These are phyloP conservation scores for Pseudeuparius sepicola DNA, from an alignment of 2,888 invertebrate genomes.

Conservation along the genomic window DNA sequence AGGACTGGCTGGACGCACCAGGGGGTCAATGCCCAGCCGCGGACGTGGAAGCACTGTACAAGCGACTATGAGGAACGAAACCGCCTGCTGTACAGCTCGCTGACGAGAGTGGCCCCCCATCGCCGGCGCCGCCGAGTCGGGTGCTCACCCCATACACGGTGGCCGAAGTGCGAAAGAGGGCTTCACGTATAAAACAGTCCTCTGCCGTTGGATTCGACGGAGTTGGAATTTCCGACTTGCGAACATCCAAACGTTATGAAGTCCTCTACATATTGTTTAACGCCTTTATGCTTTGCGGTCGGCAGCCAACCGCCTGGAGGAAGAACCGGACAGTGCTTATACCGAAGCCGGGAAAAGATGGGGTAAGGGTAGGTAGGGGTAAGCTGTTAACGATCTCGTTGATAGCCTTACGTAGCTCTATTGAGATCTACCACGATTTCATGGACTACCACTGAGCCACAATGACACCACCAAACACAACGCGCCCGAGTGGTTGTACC, in stretches of 20 bases:
- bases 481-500: too few species aligned
- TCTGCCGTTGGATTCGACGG: conserved; percentile 27
- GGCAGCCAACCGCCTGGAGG: conserved; percentile 28
- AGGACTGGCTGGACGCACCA: conserved; percentile 19
- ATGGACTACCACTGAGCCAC: too few species aligned
- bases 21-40: too few species aligned
- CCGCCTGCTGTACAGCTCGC: conserved; percentile 22
- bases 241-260: too few species aligned
- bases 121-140: too few species aligned
- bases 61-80: conserved; percentile 24
- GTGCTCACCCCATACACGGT: conserved; percentile 14
- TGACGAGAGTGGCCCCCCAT: too few species aligned
- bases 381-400: conserved; percentile 25
- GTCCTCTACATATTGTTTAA: too few species aligned
- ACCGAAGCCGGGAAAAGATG: conserved; percentile 30
- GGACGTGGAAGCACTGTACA: conserved; percentile 26
- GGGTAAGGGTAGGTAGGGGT: too few species aligned
- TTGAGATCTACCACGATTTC: conserved; percentile 27
- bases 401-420: conserved; percentile 27
- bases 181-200: conserved; percentile 19
- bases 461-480: too few species aligned
- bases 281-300: too few species aligned
- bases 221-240: too few species aligned
- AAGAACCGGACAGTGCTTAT: conserved; percentile 30
- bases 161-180: conserved; percentile 17